A percentile compares a stretch with the other conserved stretches of the same genome.
Evolutionary conservation across 2,797 vertebrate genomes (phyloP).

Genomic region (Anabacerthia variegaticeps): DNA sequence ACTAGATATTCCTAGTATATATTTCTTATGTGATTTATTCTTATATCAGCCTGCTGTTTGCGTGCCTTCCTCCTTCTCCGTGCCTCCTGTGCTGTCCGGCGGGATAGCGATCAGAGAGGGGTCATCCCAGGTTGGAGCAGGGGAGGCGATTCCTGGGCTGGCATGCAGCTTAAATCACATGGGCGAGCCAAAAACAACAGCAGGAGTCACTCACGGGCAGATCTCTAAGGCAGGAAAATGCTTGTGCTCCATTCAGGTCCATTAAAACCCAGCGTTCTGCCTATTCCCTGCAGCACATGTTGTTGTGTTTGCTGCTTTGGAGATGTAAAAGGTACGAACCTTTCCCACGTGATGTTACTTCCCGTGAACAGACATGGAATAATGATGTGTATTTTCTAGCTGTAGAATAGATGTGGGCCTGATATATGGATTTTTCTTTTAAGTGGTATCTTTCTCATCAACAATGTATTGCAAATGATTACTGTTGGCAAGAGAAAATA

Average conservation of each 20-base stretch:
- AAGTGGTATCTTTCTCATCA: neutral
- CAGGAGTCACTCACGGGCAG: neutral
- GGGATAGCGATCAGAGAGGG: neutral
- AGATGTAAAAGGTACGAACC: neutral
- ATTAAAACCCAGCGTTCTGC: neutral
- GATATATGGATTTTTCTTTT: neutral
- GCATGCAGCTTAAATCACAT: neutral
- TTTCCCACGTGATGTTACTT: accelerated
- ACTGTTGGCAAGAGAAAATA: neutral
- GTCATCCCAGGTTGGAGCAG: neutral
- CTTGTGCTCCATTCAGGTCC: neutral
- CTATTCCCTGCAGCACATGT: accelerated
- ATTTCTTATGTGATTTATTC: neutral
- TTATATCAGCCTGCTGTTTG: neutral
- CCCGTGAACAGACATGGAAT: accelerated
- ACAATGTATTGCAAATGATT: neutral
- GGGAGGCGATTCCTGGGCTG: neutral
- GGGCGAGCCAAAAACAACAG: neutral
- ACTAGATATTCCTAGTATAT: neutral
- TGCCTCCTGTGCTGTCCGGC: neutral
- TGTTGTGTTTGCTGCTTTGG: neutral
- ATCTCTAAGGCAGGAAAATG: neutral
- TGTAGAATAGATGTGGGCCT: neutral
- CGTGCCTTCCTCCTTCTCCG: neutral
- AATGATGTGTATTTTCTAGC: accelerated